Evolutionary conservation across 2,113 vertebrate species (phyloP).

Genomic region (Nesoenas mayeri): DNA sequence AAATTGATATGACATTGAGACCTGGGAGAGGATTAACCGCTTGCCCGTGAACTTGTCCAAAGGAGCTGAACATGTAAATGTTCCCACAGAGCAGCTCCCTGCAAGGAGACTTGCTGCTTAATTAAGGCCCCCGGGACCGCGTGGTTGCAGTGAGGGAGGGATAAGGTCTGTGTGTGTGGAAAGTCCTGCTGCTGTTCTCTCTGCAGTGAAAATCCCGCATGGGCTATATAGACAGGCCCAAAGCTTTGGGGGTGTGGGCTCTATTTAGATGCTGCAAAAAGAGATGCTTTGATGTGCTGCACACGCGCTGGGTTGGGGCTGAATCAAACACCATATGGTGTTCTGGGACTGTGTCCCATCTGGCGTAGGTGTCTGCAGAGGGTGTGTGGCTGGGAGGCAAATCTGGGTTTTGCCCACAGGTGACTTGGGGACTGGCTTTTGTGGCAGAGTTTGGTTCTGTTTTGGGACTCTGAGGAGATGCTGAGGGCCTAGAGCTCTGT

Average conservation of each 20-base stretch:
- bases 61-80: slow-evolving; percentile 41
- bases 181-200: background rate
- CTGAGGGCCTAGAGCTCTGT: background rate
- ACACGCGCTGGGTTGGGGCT: background rate
- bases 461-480: background rate
- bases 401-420: background rate
- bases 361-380: background rate
- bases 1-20: slow-evolving; percentile 76
- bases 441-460: background rate
- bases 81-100: background rate
- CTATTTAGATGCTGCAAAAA: background rate
- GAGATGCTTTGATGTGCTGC: background rate
- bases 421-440: background rate
- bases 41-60: slow-evolving; percentile 38
- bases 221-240: background rate
- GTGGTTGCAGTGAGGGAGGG: background rate
- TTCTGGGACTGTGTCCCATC: background rate
- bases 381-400: background rate
- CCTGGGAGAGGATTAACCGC: slow-evolving; percentile 65
- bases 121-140: slow-evolving; percentile 23
- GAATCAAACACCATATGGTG: background rate
- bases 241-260: background rate
- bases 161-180: background rate
- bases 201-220: background rate
- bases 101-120: background rate